Base-by-base conservation (phyloP, 2,888 invertebrate genomes). In the Tanypteryx hageni region DNA sequence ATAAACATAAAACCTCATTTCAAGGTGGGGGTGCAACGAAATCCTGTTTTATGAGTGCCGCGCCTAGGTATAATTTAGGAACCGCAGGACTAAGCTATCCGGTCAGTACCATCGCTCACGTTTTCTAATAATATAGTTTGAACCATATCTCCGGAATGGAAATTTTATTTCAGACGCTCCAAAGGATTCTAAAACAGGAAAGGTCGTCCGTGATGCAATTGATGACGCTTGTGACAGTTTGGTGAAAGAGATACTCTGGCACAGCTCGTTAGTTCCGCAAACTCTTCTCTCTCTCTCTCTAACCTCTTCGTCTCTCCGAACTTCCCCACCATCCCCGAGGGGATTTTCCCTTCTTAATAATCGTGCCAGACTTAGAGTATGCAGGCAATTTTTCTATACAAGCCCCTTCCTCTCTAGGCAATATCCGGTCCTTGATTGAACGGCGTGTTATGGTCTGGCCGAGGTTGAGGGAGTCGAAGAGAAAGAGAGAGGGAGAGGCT, bases 401-500 rank as follows among this genome's bases (percentile, higher is more conserved):
- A 27, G 76, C 44, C 18, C 84, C 16, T n/a, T 16, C 83, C 44
- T 31, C 83, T 31, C 82, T 44, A 44, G 44, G 31, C 56, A 84
- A 85, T 58, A 85, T 85, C 85, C 85, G 57, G 85, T 11, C 58
- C 85, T 58, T 85, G 85, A 85, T 85, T 85, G 85, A 58, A 57
- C 16, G 58, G 57, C 22, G 44, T 13, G 58, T 2, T n/a, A 27
- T 57, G 58, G 22, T 83, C 44, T 44, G 56, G 18, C 27, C 22
- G 22, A 3, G 2, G 18, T 13, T 27, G 76, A 76, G 8, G 76
- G 76, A 76, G 76, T 13, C 0, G 13, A 9, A 18, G 18, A 44
- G 83, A 31, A 56, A 2, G 16, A 56, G 13, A 4, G 83, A 8
- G 18, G 14, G 14, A 8, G 64, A 64, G 16, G 13, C 13, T n/a